Evolutionary conservation across 2,113 vertebrate species (phyloP).

Genomic region (Silurus meridionalis): DNA sequence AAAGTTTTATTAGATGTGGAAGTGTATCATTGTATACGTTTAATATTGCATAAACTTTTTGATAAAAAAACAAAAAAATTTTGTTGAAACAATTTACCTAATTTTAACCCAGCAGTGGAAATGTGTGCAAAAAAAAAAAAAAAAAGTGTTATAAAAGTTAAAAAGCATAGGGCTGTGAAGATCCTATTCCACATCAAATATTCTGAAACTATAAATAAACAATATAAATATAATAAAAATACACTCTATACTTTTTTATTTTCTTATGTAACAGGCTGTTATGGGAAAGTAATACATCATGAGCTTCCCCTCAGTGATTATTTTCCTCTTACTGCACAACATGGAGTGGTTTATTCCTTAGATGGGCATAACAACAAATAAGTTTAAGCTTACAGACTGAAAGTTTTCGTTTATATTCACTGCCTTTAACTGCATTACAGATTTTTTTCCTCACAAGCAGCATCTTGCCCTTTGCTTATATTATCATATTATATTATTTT

Average conservation of each 20-base stretch:
- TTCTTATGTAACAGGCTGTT: not conserved
- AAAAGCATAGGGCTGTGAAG: no score
- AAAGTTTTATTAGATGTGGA: not conserved
- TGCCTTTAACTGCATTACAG: not conserved
- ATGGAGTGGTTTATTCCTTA: not conserved
- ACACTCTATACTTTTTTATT: not conserved
- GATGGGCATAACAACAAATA: no score
- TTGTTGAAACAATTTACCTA: no score
- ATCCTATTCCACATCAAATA: not conserved
- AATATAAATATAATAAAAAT: not conserved
- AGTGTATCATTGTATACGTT: not conserved
- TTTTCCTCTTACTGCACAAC: not conserved
- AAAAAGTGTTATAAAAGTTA: no score
- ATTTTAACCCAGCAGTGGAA: no score
- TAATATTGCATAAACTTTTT: not conserved
- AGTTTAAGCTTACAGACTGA: not conserved
- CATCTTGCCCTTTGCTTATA: not conserved
- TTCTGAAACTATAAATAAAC: not conserved
- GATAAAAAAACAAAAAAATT: no score
- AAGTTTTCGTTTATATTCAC: not conserved
- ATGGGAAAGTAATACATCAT: not conserved
- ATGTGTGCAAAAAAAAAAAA: no score
- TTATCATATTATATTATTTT: slow-evolving; percentile 18
- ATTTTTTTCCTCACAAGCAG: not conserved
- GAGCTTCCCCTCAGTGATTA: not conserved